Conservation (phyloP, 35 echinoderm and acorn worm genomes). For the Nesometra sesokonis region DNA sequence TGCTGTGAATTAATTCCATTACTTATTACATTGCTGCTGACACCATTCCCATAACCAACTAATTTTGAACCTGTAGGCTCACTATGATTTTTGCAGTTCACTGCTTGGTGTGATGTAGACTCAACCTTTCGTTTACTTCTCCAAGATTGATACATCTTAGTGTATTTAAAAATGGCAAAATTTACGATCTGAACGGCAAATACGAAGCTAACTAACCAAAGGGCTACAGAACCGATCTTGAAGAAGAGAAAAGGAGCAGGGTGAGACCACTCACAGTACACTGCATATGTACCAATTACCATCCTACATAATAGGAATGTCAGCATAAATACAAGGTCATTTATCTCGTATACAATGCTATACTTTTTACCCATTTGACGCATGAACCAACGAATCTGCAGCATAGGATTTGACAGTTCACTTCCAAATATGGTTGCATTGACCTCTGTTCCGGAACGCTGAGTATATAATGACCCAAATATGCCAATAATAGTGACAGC, state of each 20-base stretch:
- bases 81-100: too few relatives aligned
- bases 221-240: constrained; percentile 42
- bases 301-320: constrained; percentile 60
- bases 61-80: too few relatives aligned
- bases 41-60: too few relatives aligned
- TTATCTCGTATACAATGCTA: constrained; percentile 58
- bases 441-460: constrained; percentile 67
- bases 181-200: constrained; percentile 41
- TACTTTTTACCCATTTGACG: constrained; percentile 38
- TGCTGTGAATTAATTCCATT: too few relatives aligned
- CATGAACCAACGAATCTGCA: constrained; percentile 84
- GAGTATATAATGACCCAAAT: constrained; percentile 17
- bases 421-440: constrained; percentile 71
- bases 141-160: constrained; percentile 33
- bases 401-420: constrained; percentile 73
- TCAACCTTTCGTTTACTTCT: background rate
- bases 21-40: too few relatives aligned
- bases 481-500: constrained; percentile 58
- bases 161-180: constrained; percentile 66
- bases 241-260: constrained; percentile 45
- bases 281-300: constrained; percentile 44
- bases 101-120: too few relatives aligned
- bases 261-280: constrained; percentile 46
- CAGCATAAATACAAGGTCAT: constrained; percentile 66
- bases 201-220: constrained; percentile 66